Evolutionary conservation across 2,113 vertebrate genomes (phyloP), one percentile per base, ranked within the genome.

Genomic region (Oreochromis tanganicae): DNA sequence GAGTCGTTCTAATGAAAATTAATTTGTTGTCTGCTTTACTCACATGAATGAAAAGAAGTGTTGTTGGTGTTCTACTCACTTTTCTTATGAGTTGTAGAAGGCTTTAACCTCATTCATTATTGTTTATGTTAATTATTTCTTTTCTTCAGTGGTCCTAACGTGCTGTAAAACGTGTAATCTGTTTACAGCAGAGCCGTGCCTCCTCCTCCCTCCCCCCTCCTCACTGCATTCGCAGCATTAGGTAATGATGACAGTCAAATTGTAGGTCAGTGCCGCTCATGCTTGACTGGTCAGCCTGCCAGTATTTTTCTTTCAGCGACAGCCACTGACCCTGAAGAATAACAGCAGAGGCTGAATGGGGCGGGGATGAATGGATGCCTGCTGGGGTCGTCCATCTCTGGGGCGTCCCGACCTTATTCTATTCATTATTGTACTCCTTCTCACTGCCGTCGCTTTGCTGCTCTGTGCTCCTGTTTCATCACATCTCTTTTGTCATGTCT

Each of bases 211-310:
- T 38, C 61, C 34, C 6, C 63, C 50, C 81, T 14, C 81, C 78
- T 1, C 5, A 80, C 88, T 41, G 73, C 19, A 6, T 43, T 87
- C 27, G 13, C 89, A 91, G 90, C 85, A 90, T 94, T 91, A 91
- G 91, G 86, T 94, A 91, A 93, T 91, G 88, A 90, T 85, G 85
- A 88, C 87, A 89, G 90, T 86, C 48, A 88, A 84, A 95, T 95
- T 95, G 94, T 96, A 96, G 95, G 95, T 96, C 95, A 96, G 85
- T 56, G 5, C 11, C 6, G 83, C 90, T 95, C 91, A 95, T 91
- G 95, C 94, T 92, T 83, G 87, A 91, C 91, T 96, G 92, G 56
- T n/a, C 90, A 48, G 85, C 84, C 85, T 86, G 93, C 82, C 93
- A 93, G 89, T 94, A 87, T 95, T 95, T 93, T 91, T 79, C 90